These are phyloP conservation scores for Stenchaetothrips biformis DNA, from an alignment of 2,888 invertebrate species.

Conservation along the genomic window DNA sequence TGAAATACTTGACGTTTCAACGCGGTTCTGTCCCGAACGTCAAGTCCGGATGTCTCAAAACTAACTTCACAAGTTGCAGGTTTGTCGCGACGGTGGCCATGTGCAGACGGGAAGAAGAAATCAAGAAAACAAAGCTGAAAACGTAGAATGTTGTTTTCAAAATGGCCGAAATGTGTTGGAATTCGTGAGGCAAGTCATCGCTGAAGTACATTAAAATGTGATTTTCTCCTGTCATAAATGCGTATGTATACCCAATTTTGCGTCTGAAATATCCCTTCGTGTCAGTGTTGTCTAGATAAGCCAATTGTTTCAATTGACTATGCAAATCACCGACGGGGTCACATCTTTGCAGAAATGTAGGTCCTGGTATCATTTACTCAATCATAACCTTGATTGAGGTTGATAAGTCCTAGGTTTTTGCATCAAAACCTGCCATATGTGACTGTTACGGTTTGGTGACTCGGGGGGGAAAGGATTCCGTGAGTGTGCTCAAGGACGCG, in stretches of 20 bases:
- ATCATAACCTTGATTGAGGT: conserved; percentile 9
- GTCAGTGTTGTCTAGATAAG: too few relatives aligned
- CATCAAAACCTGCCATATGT: too few relatives aligned
- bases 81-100: neutral
- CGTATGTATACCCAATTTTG: neutral
- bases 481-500: too few relatives aligned
- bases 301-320: neutral
- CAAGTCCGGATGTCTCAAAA: too few relatives aligned
- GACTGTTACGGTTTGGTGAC: too few relatives aligned
- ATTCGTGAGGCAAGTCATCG: conserved; percentile 24
- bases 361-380: neutral
- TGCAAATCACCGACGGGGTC: neutral
- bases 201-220: conserved; percentile 16
- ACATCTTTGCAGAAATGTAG: neutral
- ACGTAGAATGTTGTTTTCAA: conserved; percentile 24
- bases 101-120: neutral
- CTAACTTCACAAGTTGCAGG: neutral
- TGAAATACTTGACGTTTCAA: neutral
- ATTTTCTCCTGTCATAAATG: neutral
- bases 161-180: conserved; percentile 24
- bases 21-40: neutral
- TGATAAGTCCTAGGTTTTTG: neutral
- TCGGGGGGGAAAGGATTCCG: too few relatives aligned
- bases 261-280: neutral
- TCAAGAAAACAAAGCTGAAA: conserved; percentile 22